Conservation (phyloP, 2,888 invertebrate species). For the Dermolepida albohirtum region DNA sequence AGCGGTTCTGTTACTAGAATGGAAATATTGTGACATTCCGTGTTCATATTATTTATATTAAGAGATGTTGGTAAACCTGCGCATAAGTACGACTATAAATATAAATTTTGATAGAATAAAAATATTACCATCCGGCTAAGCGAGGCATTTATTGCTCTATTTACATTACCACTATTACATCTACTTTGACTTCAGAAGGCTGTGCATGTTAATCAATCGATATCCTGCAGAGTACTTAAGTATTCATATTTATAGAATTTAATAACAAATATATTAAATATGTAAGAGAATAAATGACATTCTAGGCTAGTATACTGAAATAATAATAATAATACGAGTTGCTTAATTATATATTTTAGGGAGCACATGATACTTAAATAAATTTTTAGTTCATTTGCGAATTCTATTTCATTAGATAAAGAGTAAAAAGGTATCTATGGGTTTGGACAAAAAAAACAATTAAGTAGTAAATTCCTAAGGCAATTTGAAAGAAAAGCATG, state of each 20-base stretch:
- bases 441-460: too few species aligned
- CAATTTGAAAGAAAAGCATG: too few species aligned
- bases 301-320: too few species aligned
- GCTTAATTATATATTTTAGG: too few species aligned
- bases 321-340: too few species aligned
- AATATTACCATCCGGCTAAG: conserved; percentile 32
- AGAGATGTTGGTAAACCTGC: conserved; percentile 29
- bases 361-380: too few species aligned
- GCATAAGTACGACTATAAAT: conserved; percentile 25
- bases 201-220: conserved; percentile 29
- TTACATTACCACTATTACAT: conserved; percentile 28
- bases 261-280: not conserved
- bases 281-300: too few species aligned
- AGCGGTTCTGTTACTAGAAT: conserved; percentile 36
- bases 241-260: conserved; percentile 33
- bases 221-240: conserved; percentile 20
- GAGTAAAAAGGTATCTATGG: too few species aligned
- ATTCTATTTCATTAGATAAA: too few species aligned
- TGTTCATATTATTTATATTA: conserved; percentile 25
- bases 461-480: too few species aligned
- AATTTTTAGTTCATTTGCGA: too few species aligned
- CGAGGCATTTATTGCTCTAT: conserved; percentile 36
- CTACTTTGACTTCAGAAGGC: conserved; percentile 16
- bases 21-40: conserved; percentile 42
- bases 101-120: conserved; percentile 31